These are phyloP conservation scores for Cirrhinus molitorella DNA, from an alignment of 2,797 vertebrate species.

Conservation along the genomic window DNA sequence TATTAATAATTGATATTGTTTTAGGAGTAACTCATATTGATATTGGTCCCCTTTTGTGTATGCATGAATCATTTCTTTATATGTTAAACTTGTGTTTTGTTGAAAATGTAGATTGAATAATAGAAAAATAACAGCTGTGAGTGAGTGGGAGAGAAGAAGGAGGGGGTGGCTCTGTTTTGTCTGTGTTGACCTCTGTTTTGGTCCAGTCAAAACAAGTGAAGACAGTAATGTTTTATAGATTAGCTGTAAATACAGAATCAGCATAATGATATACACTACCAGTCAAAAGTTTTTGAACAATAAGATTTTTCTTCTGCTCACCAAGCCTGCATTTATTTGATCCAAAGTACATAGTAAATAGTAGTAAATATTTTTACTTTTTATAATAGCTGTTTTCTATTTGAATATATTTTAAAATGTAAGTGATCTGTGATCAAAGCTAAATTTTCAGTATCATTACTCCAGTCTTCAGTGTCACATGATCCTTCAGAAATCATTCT, in stretches of 20 bases:
- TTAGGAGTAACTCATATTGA: neutral
- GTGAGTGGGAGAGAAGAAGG: neutral
- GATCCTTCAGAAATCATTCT: no score
- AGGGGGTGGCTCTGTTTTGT: neutral
- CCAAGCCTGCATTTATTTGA: no score
- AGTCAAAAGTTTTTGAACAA: no score
- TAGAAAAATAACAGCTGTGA: constrained; percentile 20
- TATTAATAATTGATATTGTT: constrained; percentile 22
- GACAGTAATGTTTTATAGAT: neutral
- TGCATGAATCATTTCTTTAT: neutral
- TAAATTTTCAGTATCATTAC: no score
- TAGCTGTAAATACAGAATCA: neutral
- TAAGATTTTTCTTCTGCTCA: no score
- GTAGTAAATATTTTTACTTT: no score
- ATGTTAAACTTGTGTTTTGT: neutral
- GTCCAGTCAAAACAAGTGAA: constrained; percentile 1
- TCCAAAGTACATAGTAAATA: no score
- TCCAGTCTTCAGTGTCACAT: no score
- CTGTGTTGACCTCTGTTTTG: neutral
- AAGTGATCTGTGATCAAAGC: no score
- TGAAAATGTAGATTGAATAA: neutral
- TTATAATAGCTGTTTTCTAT: no score
- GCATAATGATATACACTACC: neutral
- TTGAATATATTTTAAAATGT: no score
- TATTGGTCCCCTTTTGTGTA: neutral